Evolutionary conservation across 2,113 vertebrate species (phyloP), one percentile per base, ranked within the genome.

Genomic region (Spea multiplicata): DNA sequence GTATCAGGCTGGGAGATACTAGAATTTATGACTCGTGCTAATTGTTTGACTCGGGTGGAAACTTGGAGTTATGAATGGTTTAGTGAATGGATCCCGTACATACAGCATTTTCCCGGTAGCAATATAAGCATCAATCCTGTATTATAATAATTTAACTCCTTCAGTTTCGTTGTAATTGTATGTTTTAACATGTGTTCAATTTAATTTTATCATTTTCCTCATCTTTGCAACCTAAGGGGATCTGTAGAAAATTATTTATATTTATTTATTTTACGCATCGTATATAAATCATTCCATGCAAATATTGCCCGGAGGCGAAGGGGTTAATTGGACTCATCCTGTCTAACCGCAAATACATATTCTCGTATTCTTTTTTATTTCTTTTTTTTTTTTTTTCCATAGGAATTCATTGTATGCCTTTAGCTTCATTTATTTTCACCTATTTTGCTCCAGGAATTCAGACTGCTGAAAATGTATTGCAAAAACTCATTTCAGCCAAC

Each of bases 401-500:
- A 80, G 78, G 78, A 80, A 80, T 74, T 74, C 57, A 68, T 53
- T 59, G 64, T 74, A 30, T 59, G 46, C 57, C 78, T 80, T 74
- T 52, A 74, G 78, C 78, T 80, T 80, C 78, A 80, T 80, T 80
- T 80, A 74, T 80, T 80, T 72, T 74, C 71, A 80, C 78, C 71
- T 74, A 80, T 80, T 68, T 80, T 80, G 78, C 78, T 80, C 64
- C 71, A 68, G 78, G 78, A 80, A 68, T 80, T 9, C 71, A 68
- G 62, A 65, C 57, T 68, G 50, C 71, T 61, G 71, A 80, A 74
- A 80, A 68, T 74, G 78, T 74, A 80, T 80, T 68, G 78, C 64
- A 80, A 74, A n/a, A 80, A 80, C 78, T 74, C 71, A 80, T 80
- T 80, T 74, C 78, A 74, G 71, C 78, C 78, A 80, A 80, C 78